Conservation (phyloP, 2,113 vertebrate genomes). For the Catharus minimus region DNA sequence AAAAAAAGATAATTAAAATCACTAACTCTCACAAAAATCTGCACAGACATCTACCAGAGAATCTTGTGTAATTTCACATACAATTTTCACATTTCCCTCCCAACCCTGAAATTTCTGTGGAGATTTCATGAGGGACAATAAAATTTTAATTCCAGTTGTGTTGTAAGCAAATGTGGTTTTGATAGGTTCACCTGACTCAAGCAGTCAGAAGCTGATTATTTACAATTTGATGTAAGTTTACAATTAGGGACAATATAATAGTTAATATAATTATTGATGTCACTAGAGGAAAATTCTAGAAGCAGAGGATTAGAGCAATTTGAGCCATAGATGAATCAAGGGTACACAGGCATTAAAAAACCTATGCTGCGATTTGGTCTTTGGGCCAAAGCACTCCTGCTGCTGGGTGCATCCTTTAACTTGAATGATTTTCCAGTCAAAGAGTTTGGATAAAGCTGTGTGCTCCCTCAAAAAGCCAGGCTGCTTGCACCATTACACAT, state of each 20-base stretch:
- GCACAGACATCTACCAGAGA: neutral
- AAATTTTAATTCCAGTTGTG: neutral
- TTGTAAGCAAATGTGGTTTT: neutral
- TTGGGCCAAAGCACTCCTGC: neutral
- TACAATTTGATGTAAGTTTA: neutral
- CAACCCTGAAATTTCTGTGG: neutral
- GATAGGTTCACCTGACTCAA: neutral
- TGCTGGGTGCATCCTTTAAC: neutral
- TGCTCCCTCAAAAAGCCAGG: neutral
- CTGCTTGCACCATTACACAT: rapidly evolving
- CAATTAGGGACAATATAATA: neutral
- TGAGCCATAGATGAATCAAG: neutral
- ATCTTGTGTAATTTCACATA: neutral
- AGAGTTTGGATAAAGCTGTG: neutral
- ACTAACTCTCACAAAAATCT: neutral
- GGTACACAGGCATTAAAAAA: neutral
- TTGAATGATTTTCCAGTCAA: neutral
- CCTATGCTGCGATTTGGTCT: rapidly evolving
- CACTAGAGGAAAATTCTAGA: neutral
- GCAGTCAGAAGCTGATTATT: neutral
- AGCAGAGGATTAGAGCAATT: neutral
- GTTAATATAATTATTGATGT: neutral
- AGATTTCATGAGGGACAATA: neutral
- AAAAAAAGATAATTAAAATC: neutral
- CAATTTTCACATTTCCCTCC: neutral